Evolutionary conservation across 2,888 invertebrate species (phyloP), one percentile per base, ranked within the genome.

Genomic region (Quadriops clusia): DNA sequence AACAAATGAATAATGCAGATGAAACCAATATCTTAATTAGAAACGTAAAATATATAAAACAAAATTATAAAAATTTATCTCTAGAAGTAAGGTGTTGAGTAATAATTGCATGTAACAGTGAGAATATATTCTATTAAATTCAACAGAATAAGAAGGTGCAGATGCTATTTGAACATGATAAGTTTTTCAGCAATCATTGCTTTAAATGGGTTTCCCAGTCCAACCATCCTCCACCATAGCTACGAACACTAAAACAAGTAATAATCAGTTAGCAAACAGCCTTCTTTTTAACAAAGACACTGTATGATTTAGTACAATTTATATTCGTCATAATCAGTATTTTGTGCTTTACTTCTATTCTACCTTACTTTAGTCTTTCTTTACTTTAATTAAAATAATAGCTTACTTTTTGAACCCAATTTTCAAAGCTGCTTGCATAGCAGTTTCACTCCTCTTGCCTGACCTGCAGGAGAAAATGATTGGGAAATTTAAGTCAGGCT

Each of bases 391-490:
- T 16, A 2, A 5, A 3, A 16, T 1, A 23, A 13, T 16, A 9
- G 50, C 63, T 58, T 60, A 77, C 77, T 73, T 72, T 46, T 62
- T 62, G 51, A 61, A 78, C 49, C 77, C 77, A 32, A 70, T 45
- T 43, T 65, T 62, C 14, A 61, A 43, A 22, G 74, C 68, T 42
- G 64, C 64, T 46, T 69, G 64, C 42, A 75, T 70, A 3, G 78
- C 79, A 47, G 60, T 67, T 5, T 61, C 65, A 40, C 77, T 74
- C 47, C 81, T 65, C 45, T 60, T 72, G 6, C 82, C 82, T 36
- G 73, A 67, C 56, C 68, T 72, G 49, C 82, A 83, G 28, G 74
- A 74, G 42, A 82, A 71, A 42, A 82, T 74, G 2, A 82, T 60
- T 43, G 71, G 68, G 3, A 68, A 65, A 22, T 71, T 55, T 30